Evolutionary conservation across 2,797 vertebrate genomes (phyloP), one percentile per base, ranked within the genome.

Genomic region (Chloroceryle amazona): DNA sequence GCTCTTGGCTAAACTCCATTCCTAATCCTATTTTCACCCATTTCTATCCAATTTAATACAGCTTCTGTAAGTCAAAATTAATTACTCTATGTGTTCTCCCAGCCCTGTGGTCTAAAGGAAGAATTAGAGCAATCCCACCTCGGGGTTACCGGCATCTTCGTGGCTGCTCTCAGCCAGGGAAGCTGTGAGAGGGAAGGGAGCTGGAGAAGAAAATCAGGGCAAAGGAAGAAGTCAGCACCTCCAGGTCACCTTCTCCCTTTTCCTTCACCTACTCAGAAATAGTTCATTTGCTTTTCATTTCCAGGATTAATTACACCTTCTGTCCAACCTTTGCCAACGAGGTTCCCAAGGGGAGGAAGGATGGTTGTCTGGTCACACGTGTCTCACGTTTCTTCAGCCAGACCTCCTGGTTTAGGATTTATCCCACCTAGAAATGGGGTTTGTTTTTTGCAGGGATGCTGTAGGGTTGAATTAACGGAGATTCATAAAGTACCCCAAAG

Each of bases 1-100:
- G 96, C 94, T 95, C 93, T 96, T 96, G 97, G 97, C 97, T 95
- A 93, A 91, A 94, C 92, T 96, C 92, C 90, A 89, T 89, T 92
- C 91, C 93, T 98, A 98, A 98, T 98, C 98, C 98, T 96, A 97
- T 98, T 98, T 97, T 96, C 97, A 37, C 94, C 95, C 91, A 65
- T 96, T 97, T 97, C 96, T 91, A 98, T 97, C 97, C 98, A 97
- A 98, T 97, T 98, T 97, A 97, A 97, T 97, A 96, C 97, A 89
- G 96, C 97, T 97, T 86, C 98, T 95, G 93, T 96, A 97, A 97
- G 97, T 98, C 98, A 97, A 89, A 97, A 97, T 97, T 97, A 98
- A 98, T 98, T 97, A 97, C 90, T 78, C 89, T 8, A 1, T 91
- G 89, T 35, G 79, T n/a, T 90, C 78, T 93, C 94, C 88, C 74